Evolutionary conservation across 2,797 vertebrate genomes (phyloP).

Genomic region (Coendou prehensilis): DNA sequence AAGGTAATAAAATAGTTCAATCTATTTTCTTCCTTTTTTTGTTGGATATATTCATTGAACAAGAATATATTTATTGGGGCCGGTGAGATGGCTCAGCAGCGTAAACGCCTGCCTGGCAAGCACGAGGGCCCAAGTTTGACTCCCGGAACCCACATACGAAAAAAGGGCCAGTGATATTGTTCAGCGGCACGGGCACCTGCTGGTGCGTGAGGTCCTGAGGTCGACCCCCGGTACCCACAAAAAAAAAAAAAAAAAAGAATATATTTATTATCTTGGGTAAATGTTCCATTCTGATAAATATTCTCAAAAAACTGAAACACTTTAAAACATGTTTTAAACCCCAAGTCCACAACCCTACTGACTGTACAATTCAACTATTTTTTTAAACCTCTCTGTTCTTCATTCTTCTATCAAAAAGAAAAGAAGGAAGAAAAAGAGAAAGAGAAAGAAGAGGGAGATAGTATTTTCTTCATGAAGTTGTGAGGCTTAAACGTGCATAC

Average conservation of each 20-base stretch:
- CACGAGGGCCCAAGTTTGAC: too few relatives aligned
- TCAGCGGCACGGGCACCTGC: too few relatives aligned
- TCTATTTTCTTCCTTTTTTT: neutral
- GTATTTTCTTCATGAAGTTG: neutral
- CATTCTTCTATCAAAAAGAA: neutral
- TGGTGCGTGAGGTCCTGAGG: too few relatives aligned
- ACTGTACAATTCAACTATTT: neutral
- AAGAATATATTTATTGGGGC: neutral
- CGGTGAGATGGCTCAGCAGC: too few relatives aligned
- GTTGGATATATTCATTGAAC: neutral
- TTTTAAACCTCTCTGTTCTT: neutral
- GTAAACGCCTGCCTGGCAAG: too few relatives aligned
- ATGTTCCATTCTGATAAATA: neutral
- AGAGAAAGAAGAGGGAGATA: neutral
- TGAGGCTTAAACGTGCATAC: neutral
- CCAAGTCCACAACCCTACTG: neutral
- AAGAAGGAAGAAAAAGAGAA: neutral
- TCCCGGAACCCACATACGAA: too few relatives aligned
- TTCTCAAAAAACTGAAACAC: neutral
- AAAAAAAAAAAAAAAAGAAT: neutral
- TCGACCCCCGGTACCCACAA: too few relatives aligned
- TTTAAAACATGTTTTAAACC: conserved; percentile 13
- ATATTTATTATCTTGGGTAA: neutral
- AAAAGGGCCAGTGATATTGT: too few relatives aligned
- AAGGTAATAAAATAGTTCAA: neutral